Base-by-base conservation (phyloP, 2,113 vertebrate genomes). In the Leptodactylus fuscus region DNA sequence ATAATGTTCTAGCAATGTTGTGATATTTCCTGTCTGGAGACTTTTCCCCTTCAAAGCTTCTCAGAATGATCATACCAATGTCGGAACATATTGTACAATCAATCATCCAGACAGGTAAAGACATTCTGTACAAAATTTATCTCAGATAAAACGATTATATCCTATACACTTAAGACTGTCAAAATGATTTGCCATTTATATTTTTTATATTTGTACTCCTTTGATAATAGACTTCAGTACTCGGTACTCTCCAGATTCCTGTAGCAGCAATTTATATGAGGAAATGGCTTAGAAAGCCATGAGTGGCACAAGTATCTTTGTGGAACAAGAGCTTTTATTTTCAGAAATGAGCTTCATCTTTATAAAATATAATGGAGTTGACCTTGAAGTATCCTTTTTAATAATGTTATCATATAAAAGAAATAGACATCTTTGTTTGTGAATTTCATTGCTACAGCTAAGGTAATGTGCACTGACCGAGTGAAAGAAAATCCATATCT, bases 71-170 rank as follows among this genome's bases (percentile, higher is more conserved):
- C 76, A 71, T 60, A 62, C 83, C 65, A 71, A 80, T 70, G 83
- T 71, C 20, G 20, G 76, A 79, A 85, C 75, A 85, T 85, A 85
- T 85, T 85, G 83, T 65, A 58, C 79, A 70, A 85, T 85, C 83
- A 85, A 85, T 85, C 83, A 85, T 80, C 20, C 34, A 85, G 83
- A 85, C 83, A 85, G 83, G 83, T 85, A 85, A 85, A 79, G 75
- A 44, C 77, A 46, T 86, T 86, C 62, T 73, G 77, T 62, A 58
- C 62, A 70, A 70, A 81, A 86, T 81, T 74, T 86, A 81, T 86
- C 38, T 86, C 36, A 73, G 65, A 55, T 86, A 73, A 86, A 81
- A 81, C 48, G 51, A 73, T 86, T 86, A 73, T 60, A 81, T 41
- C 77, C 77, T 27, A 81, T 81, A 71, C 84, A 81, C 84, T 86